These are phyloP conservation scores for Pelecanoides urinatrix DNA, from an alignment of 2,113 vertebrate species.

Conservation along the genomic window DNA sequence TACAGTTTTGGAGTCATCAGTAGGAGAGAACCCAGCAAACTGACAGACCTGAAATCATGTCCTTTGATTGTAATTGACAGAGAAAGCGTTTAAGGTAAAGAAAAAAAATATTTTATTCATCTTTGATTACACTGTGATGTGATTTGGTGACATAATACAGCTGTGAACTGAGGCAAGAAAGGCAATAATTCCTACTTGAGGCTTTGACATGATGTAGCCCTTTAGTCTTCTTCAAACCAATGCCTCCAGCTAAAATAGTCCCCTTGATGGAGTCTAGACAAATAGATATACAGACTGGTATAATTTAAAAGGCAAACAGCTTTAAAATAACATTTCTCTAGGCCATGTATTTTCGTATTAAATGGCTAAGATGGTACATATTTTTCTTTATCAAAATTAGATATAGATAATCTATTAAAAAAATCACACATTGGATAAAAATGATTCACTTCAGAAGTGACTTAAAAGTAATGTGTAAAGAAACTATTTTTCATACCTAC, in stretches of 20 bases:
- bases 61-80: conserved; percentile 95
- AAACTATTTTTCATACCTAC: neutral
- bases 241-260: conserved; percentile 73
- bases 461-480: neutral
- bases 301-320: conserved; percentile 74
- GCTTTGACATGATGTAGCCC: conserved; percentile 76
- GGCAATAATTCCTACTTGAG: conserved; percentile 78
- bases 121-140: conserved; percentile 87
- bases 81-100: conserved; percentile 84
- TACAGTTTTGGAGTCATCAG: conserved; percentile 84
- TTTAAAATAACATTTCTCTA: conserved; percentile 73
- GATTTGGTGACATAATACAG: conserved; percentile 89
- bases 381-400: conserved; percentile 68
- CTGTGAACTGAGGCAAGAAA: conserved; percentile 82
- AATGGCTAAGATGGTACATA: conserved; percentile 24
- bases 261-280: conserved; percentile 75
- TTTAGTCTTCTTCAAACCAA: conserved; percentile 71
- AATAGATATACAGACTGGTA: conserved; percentile 70
- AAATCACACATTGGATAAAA: conserved; percentile 1
- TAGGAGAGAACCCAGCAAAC: conserved; percentile 73
- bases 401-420: conserved; percentile 30
- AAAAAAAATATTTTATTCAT: conserved; percentile 85
- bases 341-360: conserved; percentile 49
- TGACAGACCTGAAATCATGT: conserved; percentile 84
- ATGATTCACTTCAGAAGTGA: neutral